phyloP scores from a whole-genome alignment of 53 echinoderm and acorn worm genomes.

The Mesocentrotus franciscanus region DNA sequence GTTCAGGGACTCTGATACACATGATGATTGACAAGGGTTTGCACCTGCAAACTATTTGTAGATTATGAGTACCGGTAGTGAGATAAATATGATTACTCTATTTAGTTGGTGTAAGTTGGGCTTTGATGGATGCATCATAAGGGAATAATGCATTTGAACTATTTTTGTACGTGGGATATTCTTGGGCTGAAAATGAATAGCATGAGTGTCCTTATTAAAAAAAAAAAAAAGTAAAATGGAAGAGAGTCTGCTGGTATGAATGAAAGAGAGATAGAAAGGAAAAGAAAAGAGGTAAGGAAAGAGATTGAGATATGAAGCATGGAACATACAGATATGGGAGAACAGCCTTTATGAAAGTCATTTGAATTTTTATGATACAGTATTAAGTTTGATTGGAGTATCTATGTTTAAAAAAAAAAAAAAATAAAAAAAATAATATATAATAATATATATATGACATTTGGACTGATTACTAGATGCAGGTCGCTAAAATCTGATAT shows the following conservation, averaged over 20 bases:
- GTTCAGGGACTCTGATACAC: no score
- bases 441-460: no score
- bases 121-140: neutral
- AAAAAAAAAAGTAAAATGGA: neutral
- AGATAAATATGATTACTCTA: constrained; percentile 10
- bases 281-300: neutral
- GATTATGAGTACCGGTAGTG: neutral
- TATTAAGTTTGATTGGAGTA: no score
- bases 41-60: neutral
- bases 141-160: neutral
- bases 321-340: neutral
- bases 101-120: neutral
- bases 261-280: neutral
- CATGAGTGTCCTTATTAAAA: neutral
- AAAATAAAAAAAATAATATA: no score
- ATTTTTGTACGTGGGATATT: neutral
- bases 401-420: no score
- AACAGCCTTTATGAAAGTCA: no score
- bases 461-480: no score
- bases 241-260: neutral
- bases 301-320: neutral
- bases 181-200: neutral
- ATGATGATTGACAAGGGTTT: no score
- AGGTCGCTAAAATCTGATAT: neutral
- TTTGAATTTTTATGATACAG: no score